Percentiles rank a stretch among this genome's conserved stretches.
Evolutionary conservation across 2,113 vertebrate species (phyloP).

Genomic region (Sander lucioperca): DNA sequence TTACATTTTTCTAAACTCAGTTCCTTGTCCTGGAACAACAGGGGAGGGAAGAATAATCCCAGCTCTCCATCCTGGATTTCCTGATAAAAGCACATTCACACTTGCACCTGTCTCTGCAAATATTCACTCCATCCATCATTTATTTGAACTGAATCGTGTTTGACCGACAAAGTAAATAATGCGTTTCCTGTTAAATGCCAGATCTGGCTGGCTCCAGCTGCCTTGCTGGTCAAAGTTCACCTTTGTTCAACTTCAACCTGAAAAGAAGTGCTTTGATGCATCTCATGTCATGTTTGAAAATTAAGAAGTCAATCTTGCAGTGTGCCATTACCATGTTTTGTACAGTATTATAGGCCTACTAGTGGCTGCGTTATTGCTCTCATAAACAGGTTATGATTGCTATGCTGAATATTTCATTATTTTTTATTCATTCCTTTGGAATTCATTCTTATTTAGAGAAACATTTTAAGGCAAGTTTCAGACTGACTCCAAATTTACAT

Average conservation of each 20-base stretch:
- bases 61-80: not conserved
- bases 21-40: not conserved
- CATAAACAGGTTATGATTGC: not conserved
- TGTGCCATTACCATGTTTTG: not conserved
- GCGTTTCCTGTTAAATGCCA: not conserved
- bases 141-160: not conserved
- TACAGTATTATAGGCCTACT: not conserved
- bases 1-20: not conserved
- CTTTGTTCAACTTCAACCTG: not conserved
- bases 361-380: not conserved
- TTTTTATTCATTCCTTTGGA: not conserved
- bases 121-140: not conserved
- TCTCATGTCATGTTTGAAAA: not conserved
- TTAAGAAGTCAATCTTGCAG: not conserved
- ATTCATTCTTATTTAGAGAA: not conserved
- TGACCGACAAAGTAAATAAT: not conserved
- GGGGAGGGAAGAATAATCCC: not conserved
- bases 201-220: not conserved
- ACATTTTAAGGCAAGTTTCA: not conserved
- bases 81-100: constrained; percentile 5
- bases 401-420: not conserved
- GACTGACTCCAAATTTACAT: not conserved
- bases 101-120: not conserved
- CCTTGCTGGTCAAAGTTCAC: constrained; percentile 1
- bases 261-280: not conserved